Conservation (phyloP, 2,888 invertebrate species). For the Drosophila meridionalis region DNA sequence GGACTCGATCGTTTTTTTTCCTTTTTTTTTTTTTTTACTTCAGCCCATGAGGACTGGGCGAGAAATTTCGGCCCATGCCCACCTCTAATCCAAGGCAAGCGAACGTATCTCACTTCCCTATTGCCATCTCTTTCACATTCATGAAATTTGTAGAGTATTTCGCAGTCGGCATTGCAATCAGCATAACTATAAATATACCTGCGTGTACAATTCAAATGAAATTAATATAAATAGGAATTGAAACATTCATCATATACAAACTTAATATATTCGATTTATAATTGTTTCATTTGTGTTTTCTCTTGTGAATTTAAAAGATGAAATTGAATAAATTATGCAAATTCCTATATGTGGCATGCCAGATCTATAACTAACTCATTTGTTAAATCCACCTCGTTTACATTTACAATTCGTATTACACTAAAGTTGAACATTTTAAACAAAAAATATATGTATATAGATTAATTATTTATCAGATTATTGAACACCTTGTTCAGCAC, state of each 20-base stretch:
- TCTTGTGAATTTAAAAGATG: constrained; percentile 36
- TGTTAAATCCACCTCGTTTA: neutral
- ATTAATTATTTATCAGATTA: neutral
- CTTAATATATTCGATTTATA: constrained; percentile 40
- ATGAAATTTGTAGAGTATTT: constrained; percentile 30
- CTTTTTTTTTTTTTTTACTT: too few species aligned
- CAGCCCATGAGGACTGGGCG: too few species aligned
- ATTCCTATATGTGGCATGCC: constrained; percentile 1
- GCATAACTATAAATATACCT: constrained; percentile 32
- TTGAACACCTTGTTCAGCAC: constrained; percentile 7
- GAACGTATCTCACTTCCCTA: constrained; percentile 19
- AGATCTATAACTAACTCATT: too few species aligned
- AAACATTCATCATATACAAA: constrained; percentile 23
- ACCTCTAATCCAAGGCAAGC: constrained; percentile 6
- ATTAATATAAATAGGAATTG: constrained; percentile 29
- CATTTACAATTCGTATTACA: neutral
- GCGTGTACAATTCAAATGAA: constrained; percentile 21
- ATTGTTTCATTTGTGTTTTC: constrained; percentile 37
- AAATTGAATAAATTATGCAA: constrained; percentile 40
- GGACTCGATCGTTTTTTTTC: too few species aligned
- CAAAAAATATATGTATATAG: neutral
- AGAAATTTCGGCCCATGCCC: too few species aligned
- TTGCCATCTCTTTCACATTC: constrained; percentile 35
- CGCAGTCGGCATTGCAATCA: constrained; percentile 24
- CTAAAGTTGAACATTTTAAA: neutral